Conservation (phyloP, 1,140 invertebrate genomes). For the Bombus vancouverensis region DNA sequence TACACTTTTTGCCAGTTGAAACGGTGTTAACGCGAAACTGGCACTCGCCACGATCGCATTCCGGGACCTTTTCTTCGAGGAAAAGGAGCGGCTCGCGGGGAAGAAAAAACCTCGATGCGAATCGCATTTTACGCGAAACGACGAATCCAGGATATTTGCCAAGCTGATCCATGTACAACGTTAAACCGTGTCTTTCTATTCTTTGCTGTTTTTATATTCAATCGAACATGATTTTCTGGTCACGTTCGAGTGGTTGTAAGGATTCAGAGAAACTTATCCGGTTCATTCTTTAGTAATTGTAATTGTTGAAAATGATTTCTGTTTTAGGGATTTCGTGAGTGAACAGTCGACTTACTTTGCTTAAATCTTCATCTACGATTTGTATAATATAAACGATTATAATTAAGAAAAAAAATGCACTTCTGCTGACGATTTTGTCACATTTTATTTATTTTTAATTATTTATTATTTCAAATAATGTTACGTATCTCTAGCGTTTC, state of each 20-base stretch:
- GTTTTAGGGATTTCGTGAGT: neutral
- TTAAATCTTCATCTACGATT: too few relatives aligned
- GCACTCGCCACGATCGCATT: slow-evolving; percentile 51
- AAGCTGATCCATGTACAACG: slow-evolving; percentile 57
- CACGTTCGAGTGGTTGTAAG: slow-evolving; percentile 8
- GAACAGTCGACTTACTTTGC: neutral
- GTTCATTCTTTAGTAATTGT: neutral
- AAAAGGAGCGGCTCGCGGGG: slow-evolving; percentile 40
- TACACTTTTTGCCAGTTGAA: slow-evolving; percentile 52
- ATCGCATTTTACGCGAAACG: slow-evolving; percentile 31
- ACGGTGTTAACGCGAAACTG: slow-evolving; percentile 64
- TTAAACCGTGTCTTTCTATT: neutral
- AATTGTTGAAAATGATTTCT: neutral
- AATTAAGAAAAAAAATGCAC: too few relatives aligned
- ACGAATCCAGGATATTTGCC: slow-evolving; percentile 60
- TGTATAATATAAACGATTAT: too few relatives aligned
- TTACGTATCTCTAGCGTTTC: too few relatives aligned
- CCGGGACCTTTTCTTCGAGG: slow-evolving; percentile 51
- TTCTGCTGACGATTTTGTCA: too few relatives aligned
- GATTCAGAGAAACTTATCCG: slow-evolving; percentile 5
- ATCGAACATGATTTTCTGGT: slow-evolving; percentile 17
- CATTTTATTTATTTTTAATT: too few relatives aligned
- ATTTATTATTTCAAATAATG: too few relatives aligned
- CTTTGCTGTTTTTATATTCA: neutral
- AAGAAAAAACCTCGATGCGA: slow-evolving; percentile 35